Base-by-base conservation (phyloP, 2,888 invertebrate species). In the Leptopterna dolabrata region DNA sequence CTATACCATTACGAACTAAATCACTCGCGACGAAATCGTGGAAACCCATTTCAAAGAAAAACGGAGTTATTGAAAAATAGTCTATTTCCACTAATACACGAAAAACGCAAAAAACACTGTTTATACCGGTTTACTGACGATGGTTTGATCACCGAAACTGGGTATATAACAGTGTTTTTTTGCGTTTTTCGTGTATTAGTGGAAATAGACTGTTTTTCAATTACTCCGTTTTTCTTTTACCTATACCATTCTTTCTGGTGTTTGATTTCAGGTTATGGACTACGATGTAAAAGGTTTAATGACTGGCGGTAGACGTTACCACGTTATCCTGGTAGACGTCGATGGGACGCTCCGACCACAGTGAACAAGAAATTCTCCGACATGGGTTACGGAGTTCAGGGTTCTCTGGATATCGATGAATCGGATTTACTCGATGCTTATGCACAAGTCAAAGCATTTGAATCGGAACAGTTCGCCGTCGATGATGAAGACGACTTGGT, bases 251-350 rank as follows among this genome's bases (percentile, higher is more conserved):
- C 27, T 78, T 1, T 11, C 3, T n/a, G 11, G 7, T 30, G n/a
- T 29, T 78, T 80, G 45, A 6, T 9, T 63, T 63, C 71, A 84
- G 84, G 84, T 84, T 16, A n/a, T 70, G 16, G 71, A 63, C 19
- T 6, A 71, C 11, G 73, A 84, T 29, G 13, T 41, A 41, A 29
- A 11, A 27, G 86, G 29, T 16, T 16, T 1, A 27, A 27, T 16
- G 24, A 86, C 86, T 19, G 86, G 76, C 13, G 86, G 86, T 1
- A 43, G 36, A 7, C 55, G 55, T 51, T 86, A 76, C 76, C 45
- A 76, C 76, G 51, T 86, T 36, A 27, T 76, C 11, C n/a, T 86
- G 51, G 0, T 86, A n/a, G 27, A 76, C 30, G 30, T 30, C 7
- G 36, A 29, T 7, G 47, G 36, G 76, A 86, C 43, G 11, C 9